Percentiles rank a stretch among this genome's conserved stretches.
phyloP scores from a whole-genome alignment of 2,797 vertebrate species.

The Danionella dracula region DNA sequence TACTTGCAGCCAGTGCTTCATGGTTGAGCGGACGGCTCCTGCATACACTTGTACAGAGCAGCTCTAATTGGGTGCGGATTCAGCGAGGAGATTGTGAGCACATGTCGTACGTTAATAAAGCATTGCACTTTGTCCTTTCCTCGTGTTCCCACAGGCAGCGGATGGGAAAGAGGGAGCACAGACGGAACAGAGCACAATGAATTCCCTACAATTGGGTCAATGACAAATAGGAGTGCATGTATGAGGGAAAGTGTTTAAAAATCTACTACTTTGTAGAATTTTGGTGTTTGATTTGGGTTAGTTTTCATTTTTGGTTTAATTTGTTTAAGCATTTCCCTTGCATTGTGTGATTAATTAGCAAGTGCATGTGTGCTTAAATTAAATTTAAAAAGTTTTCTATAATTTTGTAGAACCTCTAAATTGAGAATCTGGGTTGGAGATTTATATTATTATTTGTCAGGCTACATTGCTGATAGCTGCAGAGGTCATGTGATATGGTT shows the following conservation, averaged over 20 bases:
- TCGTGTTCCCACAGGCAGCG: constrained; percentile 13
- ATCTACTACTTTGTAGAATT: neutral
- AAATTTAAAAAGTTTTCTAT: too few species aligned
- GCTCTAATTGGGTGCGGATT: constrained; percentile 31
- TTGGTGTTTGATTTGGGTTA: neutral
- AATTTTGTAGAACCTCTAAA: too few species aligned
- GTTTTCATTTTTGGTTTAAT: too few species aligned
- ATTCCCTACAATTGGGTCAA: constrained; percentile 3
- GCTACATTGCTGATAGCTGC: too few species aligned
- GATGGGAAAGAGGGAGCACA: constrained; percentile 3
- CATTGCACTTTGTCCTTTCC: constrained; percentile 26
- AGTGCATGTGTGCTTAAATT: too few species aligned
- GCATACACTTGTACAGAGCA: constrained; percentile 17
- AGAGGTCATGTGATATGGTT: too few species aligned
- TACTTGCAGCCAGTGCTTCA: constrained; percentile 29
- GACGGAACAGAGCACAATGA: neutral
- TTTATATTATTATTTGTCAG: too few species aligned
- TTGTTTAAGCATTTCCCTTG: too few species aligned
- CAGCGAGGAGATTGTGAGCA: constrained; percentile 27
- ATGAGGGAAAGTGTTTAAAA: neutral
- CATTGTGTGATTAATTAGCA: too few species aligned
- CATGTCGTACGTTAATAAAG: constrained; percentile 36
- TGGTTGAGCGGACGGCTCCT: constrained; percentile 30
- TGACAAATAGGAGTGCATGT: neutral
- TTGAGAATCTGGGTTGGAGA: too few species aligned